Base-by-base conservation (phyloP, 2,888 invertebrate species). In the Mayetiola destructor region DNA sequence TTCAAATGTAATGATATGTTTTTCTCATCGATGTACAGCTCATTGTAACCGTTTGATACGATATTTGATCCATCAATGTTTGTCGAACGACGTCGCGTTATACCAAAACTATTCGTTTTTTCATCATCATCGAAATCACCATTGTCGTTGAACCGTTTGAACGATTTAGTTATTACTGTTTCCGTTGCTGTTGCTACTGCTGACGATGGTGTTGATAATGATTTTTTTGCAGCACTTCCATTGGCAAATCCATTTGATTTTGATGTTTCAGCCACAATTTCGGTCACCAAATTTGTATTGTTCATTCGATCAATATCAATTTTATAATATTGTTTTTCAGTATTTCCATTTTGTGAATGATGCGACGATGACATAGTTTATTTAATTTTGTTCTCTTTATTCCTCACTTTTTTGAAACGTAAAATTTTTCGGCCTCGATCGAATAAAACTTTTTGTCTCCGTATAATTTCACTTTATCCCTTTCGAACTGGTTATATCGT, bases 1-100 rank as follows among this genome's bases (percentile, higher is more conserved):
- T 62, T 63, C 9, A 64, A 61, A 58, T 64, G 63, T 12, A 64
- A 35, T 9, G 63, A 62, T 42, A 64, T 64, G 54, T 63, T 64
- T 60, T 62, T 63, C 40, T 64, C 64, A 55, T 64, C 63, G 56
- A 64, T 64, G 57, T 61, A 56, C 6, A 64, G 42, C 53, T 64
- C 63, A 58, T 62, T 63, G 4, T n/a, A 5, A 48, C 6, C 27
- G 32, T 32, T 8, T 48, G n/a, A 27, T 9, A 9, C 2, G 23
- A 27, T 6, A 48, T 32, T 35, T 52, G 39, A 55, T 55, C 55
- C 55, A 30, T 23, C 55, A 16, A 37, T 20, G 16, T n/a, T n/a
- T n/a, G n/a, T n/a, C n/a, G n/a, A n/a, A n/a, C n/a, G n/a, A 48
- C 48, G 48, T 2, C 48, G 48, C 48, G 48, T n/a, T 4, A 48